These are phyloP conservation scores for Athrips mouffetella DNA, from an alignment of 2,888 invertebrate genomes.

Conservation along the genomic window DNA sequence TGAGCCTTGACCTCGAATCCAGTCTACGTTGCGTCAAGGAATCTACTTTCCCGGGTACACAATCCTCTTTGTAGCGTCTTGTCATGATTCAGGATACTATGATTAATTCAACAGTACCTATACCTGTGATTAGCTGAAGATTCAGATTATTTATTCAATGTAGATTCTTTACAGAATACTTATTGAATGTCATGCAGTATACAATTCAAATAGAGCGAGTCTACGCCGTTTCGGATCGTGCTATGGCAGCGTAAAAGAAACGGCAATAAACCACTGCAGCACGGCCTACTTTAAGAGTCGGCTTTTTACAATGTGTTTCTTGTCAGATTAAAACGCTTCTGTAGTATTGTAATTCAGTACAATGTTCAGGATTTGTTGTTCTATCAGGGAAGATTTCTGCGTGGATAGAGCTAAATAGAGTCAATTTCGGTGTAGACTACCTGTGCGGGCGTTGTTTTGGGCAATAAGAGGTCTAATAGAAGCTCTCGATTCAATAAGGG, in stretches of 20 bases:
- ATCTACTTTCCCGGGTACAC: slow-evolving; percentile 48
- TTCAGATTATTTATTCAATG: too few species aligned
- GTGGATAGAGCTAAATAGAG: background rate
- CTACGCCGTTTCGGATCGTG: too few species aligned
- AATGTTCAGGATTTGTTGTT: too few species aligned
- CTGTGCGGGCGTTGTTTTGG: background rate
- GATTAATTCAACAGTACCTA: slow-evolving; percentile 29
- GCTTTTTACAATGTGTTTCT: too few species aligned
- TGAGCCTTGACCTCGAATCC: slow-evolving; percentile 58
- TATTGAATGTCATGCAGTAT: too few species aligned
- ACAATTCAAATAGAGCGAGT: too few species aligned
- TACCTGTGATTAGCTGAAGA: slow-evolving; percentile 19
- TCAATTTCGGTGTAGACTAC: slow-evolving; percentile 5
- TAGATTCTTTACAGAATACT: too few species aligned
- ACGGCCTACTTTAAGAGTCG: too few species aligned
- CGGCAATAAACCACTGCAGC: too few species aligned
- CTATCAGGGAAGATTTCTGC: too few species aligned
- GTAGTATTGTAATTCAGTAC: background rate
- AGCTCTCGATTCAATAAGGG: slow-evolving; percentile 46
- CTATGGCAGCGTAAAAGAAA: too few species aligned
- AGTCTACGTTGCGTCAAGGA: slow-evolving; percentile 37
- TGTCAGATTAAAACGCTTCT: slow-evolving; percentile 1
- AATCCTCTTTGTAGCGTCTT: slow-evolving; percentile 38
- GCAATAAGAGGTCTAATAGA: slow-evolving; percentile 19
- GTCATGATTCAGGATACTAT: slow-evolving; percentile 35